Evolutionary conservation across 2,797 vertebrate species (phyloP), one percentile per base, ranked within the genome.

Genomic region (Acridotheres tristis): DNA sequence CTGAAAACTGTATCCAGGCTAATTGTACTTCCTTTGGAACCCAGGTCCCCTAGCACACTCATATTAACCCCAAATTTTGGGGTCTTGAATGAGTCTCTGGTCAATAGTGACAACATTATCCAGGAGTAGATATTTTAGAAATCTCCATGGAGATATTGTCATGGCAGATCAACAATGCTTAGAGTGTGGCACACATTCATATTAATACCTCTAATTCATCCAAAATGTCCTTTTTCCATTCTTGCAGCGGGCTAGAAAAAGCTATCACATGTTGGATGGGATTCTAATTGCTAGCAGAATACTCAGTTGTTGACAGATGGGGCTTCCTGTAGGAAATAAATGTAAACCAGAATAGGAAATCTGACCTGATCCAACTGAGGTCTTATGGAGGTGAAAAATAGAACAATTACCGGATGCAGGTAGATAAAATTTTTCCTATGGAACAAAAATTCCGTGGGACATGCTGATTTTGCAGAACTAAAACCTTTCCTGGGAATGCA

Each of bases 391-490:
- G 62, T 71, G 65, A 88, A 93, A 89, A 89, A 59, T 1, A 78
- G 51, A 92, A 96, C 93, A 94, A 96, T 96, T 87, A 38, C 80
- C 3, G 86, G 95, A 92, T 84, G 51, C 50, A 69, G 78, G 50
- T 19, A 75, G 85, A 91, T 88, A 85, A 61, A 73, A 30, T 62
- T 66, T 58, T 81, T 54, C 89, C 68, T 45, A 2, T 72, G 75
- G 72, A 78, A 73, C 62, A 88, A n/a, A 78, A 85, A 78, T 88
- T 79, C 61, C 13, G 13, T 68, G 54, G 48, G 74, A 85, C 1
- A 0, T 50, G 74, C 71, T 84, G 80, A 5, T 74, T 71, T 54
- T 78, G 68, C 84, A 90, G 50, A 92, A 53, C 13, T 32, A 62
- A 85, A 85, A 38, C 12, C 47, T 79, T 42, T 23, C 50, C 10